These are phyloP conservation scores for Vireo altiloquus DNA, from an alignment of 2,113 vertebrate species.

Conservation along the genomic window DNA sequence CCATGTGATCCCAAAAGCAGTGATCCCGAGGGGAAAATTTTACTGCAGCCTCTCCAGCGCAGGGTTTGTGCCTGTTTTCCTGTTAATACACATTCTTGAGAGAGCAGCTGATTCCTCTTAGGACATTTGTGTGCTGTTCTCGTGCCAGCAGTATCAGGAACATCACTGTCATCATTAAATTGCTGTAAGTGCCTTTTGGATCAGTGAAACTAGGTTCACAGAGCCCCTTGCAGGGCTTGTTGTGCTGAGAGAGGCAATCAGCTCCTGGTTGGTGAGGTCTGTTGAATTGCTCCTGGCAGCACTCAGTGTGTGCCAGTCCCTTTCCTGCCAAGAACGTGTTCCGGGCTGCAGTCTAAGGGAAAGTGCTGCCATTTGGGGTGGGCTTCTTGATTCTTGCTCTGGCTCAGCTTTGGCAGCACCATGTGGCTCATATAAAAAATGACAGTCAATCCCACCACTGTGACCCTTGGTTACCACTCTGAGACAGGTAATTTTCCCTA, in stretches of 20 bases:
- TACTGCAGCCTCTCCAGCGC: background rate
- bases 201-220: background rate
- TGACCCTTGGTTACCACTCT: background rate
- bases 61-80: background rate
- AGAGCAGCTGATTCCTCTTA: background rate
- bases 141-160: background rate
- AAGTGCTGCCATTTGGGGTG: background rate
- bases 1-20: background rate
- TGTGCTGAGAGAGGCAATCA: background rate
- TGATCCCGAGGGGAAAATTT: background rate
- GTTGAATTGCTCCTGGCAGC: background rate
- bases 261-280: background rate
- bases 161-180: background rate
- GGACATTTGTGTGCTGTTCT: background rate
- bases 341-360: background rate
- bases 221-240: background rate
- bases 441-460: background rate
- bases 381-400: fast-evolving
- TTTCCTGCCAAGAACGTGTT: background rate
- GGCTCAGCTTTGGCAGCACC: background rate
- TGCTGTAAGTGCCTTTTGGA: background rate
- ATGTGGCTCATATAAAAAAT: background rate
- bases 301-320: background rate
- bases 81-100: background rate
- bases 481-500: background rate